phyloP scores from a whole-genome alignment of 2,797 vertebrate genomes.

The Sebastolobus altivelis region DNA sequence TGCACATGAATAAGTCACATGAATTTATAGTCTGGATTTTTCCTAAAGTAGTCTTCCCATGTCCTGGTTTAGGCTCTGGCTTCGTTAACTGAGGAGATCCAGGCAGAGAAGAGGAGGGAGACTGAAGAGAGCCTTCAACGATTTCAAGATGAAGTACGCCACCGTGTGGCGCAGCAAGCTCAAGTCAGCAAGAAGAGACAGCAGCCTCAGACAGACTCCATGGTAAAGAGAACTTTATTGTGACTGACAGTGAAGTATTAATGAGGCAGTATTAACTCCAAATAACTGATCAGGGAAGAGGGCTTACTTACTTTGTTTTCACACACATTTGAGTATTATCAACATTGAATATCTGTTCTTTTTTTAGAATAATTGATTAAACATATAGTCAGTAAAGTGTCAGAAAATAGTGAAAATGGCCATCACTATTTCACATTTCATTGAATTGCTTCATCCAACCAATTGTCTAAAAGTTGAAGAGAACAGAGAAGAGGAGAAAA shows the following conservation, averaged over 20 bases:
- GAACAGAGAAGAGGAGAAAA: background rate
- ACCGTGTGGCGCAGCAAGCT: constrained; percentile 87
- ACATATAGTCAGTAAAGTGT: too few relatives aligned
- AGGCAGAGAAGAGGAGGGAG: constrained; percentile 78
- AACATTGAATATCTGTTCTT: background rate
- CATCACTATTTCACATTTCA: background rate
- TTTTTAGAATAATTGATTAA: too few relatives aligned
- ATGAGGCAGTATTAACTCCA: background rate
- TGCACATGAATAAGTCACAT: background rate
- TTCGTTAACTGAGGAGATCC: constrained; percentile 84
- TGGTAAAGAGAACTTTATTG: constrained; percentile 25
- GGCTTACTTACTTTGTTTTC: background rate
- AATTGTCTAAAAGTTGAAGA: background rate
- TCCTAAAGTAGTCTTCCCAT: background rate
- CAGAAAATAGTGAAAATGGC: too few relatives aligned
- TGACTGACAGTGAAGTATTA: background rate
- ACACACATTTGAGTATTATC: background rate
- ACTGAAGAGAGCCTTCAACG: constrained; percentile 85
- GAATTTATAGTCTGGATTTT: background rate
- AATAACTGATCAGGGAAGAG: background rate
- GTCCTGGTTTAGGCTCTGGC: constrained; percentile 82
- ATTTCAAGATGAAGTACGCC: constrained; percentile 91
- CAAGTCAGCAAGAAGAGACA: constrained; percentile 77
- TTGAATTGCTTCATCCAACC: background rate
- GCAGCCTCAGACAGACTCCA: constrained; percentile 75